Evolutionary conservation across 2,797 vertebrate species (phyloP), one percentile per base, ranked within the genome.

Genomic region (Cirrhinus mrigala): DNA sequence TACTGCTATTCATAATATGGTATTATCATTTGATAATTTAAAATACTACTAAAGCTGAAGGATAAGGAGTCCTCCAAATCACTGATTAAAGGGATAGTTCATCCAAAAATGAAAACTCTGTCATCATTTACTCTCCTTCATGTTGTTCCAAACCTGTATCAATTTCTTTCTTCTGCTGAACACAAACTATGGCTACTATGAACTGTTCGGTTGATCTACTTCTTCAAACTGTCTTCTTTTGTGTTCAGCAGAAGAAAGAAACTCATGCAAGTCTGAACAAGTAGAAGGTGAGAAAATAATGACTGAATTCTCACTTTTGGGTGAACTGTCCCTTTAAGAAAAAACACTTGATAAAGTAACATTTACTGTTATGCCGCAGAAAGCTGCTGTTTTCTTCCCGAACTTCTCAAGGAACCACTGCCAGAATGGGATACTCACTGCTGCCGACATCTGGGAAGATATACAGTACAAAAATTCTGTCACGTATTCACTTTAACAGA

Each of bases 351-450:
- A 14, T 48, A 69, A 76, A 20, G 29, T 22, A 78, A 81, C 3
- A 50, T 96, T 96, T 94, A 99, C 98, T 10, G 94, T 96, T 93
- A 99, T 98, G 77, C 98, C 98, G 18, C 95, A 96, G 78, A 95
- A 96, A 2, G 98, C 97, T 1, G 97, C 96, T 0, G 93, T 96
- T 93, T 96, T 98, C 95, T 99, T 99, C 50, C 98, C 98, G 89
- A 98, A 98, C 90, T 92, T 94, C 91, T 97, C 94, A 81, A 99
- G 95, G 83, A 97, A 96, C 96, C 97, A 97, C 85, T 99, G 98
- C 98, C 98, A 99, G 81, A 99, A 90, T 0, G 98, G 98, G 87
- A 99, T 95, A 81, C 97, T 98, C 87, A 97, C 92, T 3, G 94
- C 96, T 1, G 98, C 98, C 0, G 98, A 98, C 68, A 97, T 91